These are phyloP conservation scores for Melipona bicolor DNA, from an alignment of 2,888 invertebrate genomes.

Conservation along the genomic window DNA sequence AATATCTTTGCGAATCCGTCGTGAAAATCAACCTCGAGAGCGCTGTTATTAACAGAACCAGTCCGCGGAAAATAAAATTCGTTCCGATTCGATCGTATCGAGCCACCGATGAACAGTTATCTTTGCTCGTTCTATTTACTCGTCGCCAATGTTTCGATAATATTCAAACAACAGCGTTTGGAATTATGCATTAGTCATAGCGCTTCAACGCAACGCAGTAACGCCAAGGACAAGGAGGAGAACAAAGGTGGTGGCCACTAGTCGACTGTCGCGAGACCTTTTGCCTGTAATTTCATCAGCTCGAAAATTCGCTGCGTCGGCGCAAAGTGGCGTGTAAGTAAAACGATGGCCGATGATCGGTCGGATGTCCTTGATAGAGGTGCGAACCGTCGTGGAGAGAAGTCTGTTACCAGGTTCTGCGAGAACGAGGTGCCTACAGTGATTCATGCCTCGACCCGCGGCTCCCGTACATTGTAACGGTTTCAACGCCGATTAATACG, in stretches of 20 bases:
- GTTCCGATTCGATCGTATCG: neutral
- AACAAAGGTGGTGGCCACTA: neutral
- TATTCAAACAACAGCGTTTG: slow-evolving; percentile 7
- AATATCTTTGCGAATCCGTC: neutral
- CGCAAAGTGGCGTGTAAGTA: neutral
- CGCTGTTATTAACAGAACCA: neutral
- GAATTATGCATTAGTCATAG: slow-evolving; percentile 5
- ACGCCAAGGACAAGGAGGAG: too few species aligned
- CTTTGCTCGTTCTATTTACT: neutral
- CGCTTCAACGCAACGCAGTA: neutral
- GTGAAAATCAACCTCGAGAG: neutral
- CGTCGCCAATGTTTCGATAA: slow-evolving; percentile 13
- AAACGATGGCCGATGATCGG: slow-evolving; percentile 14
- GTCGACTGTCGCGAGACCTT: neutral
- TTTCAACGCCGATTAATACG: slow-evolving; percentile 68
- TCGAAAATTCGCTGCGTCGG: neutral
- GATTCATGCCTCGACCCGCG: slow-evolving; percentile 62
- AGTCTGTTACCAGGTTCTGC: slow-evolving; percentile 8
- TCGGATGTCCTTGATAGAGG: slow-evolving; percentile 51
- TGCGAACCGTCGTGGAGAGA: slow-evolving; percentile 62
- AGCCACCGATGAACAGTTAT: neutral
- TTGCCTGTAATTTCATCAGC: slow-evolving; percentile 8
- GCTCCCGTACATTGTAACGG: slow-evolving; percentile 62
- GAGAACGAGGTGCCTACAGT: slow-evolving; percentile 31
- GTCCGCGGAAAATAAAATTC: slow-evolving; percentile 25